Base-by-base conservation (phyloP, 2,113 vertebrate genomes). In the Cettia cetti region DNA sequence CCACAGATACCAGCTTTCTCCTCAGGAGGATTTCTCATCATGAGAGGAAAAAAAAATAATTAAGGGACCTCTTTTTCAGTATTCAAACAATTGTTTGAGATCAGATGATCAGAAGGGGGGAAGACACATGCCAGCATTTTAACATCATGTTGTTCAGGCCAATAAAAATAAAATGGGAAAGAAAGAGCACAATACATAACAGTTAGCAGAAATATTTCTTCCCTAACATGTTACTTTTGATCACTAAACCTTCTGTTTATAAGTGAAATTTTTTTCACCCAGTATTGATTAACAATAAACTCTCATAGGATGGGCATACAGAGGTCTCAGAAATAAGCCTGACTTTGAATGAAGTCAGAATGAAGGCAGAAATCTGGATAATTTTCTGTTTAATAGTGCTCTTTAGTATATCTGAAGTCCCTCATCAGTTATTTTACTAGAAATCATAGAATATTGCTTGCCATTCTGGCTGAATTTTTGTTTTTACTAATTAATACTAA, bases 1-100 rank as follows among this genome's bases (percentile, higher is more conserved):
- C 81, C 60, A 82, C 50, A 91, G 75, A 92, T 86, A 93, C 15
- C 42, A 84, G 37, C 13, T 92, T 64, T 52, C 68, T 92, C 57
- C 76, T 92, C 82, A 82, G 60, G 86, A 90, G 57, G 49, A 86
- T 84, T 95, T 95, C 49, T 95, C 76, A 90, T 56, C 69, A 50
- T 31, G 60, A n/a, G n/a, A 93, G 71, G 94, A 52, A 82, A 80
- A 82, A 85, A 69, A 30, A 72, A 88, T 33, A 86, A 75, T 35
- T 90, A 86, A 83, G 24, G 7, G 21, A 59, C 27, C 28, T 75
- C 39, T 70, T 77, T 68, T 68, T 77, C 37, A 56, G 37, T 18
- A 86, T 92, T 92, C 80, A 89, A 92, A 89, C 0, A 0, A 71
- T 33, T 53, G 40, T 69, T 94, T 9, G 13, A 93, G 60, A 93